These are phyloP conservation scores for Helicoverpa armigera DNA, from an alignment of 1,140 invertebrate species.

Conservation along the genomic window DNA sequence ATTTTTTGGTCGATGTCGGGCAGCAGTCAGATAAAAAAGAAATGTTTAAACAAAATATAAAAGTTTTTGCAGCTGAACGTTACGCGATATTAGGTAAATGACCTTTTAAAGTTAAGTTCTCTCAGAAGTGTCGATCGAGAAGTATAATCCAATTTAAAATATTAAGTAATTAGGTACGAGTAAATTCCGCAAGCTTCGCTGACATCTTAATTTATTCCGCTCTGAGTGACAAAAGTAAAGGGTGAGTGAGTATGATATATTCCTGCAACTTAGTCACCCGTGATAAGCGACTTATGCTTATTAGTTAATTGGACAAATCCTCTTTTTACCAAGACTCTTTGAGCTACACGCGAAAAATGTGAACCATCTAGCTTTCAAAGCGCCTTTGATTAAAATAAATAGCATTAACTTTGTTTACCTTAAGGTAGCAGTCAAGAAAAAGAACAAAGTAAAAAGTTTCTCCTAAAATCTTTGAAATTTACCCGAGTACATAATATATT, in stretches of 20 bases:
- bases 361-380: not conserved
- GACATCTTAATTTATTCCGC: conserved; percentile 2
- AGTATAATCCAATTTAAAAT: not conserved
- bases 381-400: not conserved
- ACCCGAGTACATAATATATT: not conserved
- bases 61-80: too few relatives aligned
- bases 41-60: too few relatives aligned
- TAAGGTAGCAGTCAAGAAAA: not conserved
- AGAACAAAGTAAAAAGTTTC: not conserved
- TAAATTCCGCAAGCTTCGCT: conserved; percentile 14
- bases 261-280: not conserved
- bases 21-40: too few relatives aligned
- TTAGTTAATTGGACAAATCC: conserved; percentile 9
- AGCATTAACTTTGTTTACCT: not conserved
- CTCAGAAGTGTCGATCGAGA: too few relatives aligned
- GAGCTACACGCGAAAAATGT: not conserved
- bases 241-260: not conserved
- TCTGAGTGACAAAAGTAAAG: not conserved
- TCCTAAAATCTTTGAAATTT: not conserved
- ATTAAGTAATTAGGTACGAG: not conserved
- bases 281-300: conserved; percentile 9
- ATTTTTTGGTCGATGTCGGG: too few relatives aligned
- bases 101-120: not conserved
- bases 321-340: not conserved
- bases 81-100: too few relatives aligned